phyloP scores from a whole-genome alignment of 2,797 vertebrate species.

The Sciurus vulgaris region DNA sequence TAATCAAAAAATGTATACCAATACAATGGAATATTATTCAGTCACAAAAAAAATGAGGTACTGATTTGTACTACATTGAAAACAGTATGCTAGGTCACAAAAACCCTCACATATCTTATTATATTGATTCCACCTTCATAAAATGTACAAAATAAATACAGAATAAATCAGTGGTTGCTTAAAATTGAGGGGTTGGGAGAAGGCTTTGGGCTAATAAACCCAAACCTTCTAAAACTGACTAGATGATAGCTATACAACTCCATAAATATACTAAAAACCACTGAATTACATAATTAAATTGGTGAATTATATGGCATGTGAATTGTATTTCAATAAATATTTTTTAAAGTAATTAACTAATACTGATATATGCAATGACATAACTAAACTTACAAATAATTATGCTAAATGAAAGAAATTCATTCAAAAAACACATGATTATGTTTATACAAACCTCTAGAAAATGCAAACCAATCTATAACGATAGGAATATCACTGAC shows the following conservation, averaged over 20 bases:
- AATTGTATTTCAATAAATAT: neutral
- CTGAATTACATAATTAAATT: neutral
- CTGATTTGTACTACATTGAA: neutral
- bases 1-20: neutral
- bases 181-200: neutral
- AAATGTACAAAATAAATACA: neutral
- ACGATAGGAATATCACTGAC: neutral
- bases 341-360: neutral
- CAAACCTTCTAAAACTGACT: neutral
- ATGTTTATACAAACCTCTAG: neutral
- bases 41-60: slow-evolving; percentile 9
- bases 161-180: neutral
- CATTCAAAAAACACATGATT: neutral
- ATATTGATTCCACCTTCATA: neutral
- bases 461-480: neutral
- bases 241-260: neutral
- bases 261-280: neutral
- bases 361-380: neutral
- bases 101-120: neutral
- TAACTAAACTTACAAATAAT: neutral
- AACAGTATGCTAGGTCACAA: neutral
- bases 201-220: neutral
- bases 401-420: neutral
- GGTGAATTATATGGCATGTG: neutral
- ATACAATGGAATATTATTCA: neutral